Evolutionary conservation across 2,888 invertebrate species (phyloP), one percentile per base, ranked within the genome.

Genomic region (Drosophila pegasa): DNA sequence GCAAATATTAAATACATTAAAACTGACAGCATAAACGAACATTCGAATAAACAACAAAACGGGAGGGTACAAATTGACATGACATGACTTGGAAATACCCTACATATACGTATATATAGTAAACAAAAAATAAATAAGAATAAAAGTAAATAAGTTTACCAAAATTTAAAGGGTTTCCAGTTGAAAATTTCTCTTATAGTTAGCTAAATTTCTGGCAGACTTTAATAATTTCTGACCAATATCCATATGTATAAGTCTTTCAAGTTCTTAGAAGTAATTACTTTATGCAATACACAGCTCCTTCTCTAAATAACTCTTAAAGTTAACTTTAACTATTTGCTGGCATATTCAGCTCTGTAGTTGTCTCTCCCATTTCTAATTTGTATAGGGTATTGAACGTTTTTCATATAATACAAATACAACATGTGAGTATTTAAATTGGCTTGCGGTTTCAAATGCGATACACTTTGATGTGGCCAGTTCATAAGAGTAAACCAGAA

Each of bases 1-100:
- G 72, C 75, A 83, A 83, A 83, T 83, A 83, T 87, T 83, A 87
- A 83, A 81, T 85, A 87, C 80, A 83, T 87, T 87, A 75, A 75
- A 83, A 81, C 87, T 76, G 87, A 81, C 87, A 76, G 72, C 75
- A 75, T 66, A 67, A 63, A 31, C 73, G 31, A 48, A 52, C 61
- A 83, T 64, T 52, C 65, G 61, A 55, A 52, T 59, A 77, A 69
- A 73, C 61, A 77, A 31, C 40, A 14, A 12, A 2, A 20, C 7
- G 25, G 20, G 16, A 16, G 2, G 10, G 22, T 20, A 14, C 25
- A 33, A 3, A 1, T 4, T 20, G 4, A n/a, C 29, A 22, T 2
- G 25, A 6, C 9, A n/a, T 2, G 9, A 14, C 27, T 20, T 9
- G 9, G 5, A 3, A 22, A 51, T 63, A 52, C 22, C 33, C 50